Conservation (phyloP, 2,888 invertebrate species). For the Podabrus alpinus region DNA sequence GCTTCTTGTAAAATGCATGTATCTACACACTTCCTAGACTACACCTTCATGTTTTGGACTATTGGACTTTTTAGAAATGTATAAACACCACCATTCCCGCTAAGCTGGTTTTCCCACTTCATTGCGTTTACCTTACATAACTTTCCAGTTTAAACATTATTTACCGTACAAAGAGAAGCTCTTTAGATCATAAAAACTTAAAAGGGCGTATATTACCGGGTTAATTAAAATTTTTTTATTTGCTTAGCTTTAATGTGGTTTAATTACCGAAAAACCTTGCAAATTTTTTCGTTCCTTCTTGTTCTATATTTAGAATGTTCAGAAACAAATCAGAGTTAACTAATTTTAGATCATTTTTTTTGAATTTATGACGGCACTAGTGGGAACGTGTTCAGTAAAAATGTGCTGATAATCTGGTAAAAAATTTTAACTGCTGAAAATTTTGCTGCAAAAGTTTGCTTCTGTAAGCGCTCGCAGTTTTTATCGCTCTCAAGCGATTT, state of each 20-base stretch:
- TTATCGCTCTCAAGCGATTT: background rate
- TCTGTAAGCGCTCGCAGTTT: background rate
- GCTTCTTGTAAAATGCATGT: constrained; percentile 31
- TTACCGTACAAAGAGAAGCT: background rate
- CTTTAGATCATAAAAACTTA: background rate
- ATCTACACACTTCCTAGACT: constrained; percentile 8
- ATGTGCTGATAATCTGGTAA: background rate
- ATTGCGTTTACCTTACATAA: constrained; percentile 26
- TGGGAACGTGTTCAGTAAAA: background rate
- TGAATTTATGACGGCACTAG: background rate
- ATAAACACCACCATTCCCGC: constrained; percentile 8
- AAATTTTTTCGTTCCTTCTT: background rate
- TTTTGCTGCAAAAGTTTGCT: background rate
- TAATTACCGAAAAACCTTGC: background rate
- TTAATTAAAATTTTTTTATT: background rate
- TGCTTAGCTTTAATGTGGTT: background rate
- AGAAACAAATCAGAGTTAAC: background rate
- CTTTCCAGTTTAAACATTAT: constrained; percentile 15
- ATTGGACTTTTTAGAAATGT: constrained; percentile 28
- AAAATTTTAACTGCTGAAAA: background rate
- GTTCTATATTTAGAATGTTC: background rate
- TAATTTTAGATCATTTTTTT: background rate
- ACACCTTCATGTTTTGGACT: constrained; percentile 19
- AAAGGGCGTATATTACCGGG: background rate
- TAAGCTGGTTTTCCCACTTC: constrained; percentile 24